Evolutionary conservation across 2,888 invertebrate genomes (phyloP), one percentile per base, ranked within the genome.

Genomic region (Hydropsyche betteni): DNA sequence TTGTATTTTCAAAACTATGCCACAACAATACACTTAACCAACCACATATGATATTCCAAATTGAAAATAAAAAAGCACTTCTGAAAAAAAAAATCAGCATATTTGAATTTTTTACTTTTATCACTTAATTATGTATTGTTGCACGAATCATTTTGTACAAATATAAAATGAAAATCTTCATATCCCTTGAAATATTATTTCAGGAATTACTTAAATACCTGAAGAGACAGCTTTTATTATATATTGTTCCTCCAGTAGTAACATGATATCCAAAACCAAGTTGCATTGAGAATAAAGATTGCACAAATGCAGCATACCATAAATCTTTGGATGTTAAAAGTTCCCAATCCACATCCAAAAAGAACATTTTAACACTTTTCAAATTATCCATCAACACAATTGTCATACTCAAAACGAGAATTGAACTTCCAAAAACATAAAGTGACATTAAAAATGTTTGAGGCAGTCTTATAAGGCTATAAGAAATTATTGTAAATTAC

Each of bases 261-360:
- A 89, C 87, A 75, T 91, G 86, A 78, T 90, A 89, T 33, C 91
- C 91, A 80, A 91, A 89, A 77, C 90, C 89, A 68, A 91, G 84
- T 75, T 91, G 89, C 2, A 90, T 89, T 0, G 91, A 91, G 81
- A 91, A 84, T 80, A 91, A 84, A 68, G 91, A 88, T 82, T 91
- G 91, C 51, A 91, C 88, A 79, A 89, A 83, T 0, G 90, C 89
- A 80, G 89, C 90, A 81, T 90, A 90, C 91, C 91, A 91, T 78
- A 81, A 87, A 84, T 81, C 86, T 82, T 81, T 86, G 82, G 82
- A 86, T 79, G 14, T 82, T 77, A 80, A 83, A 80, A 74, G 85
- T 75, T 69, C 84, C 84, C 80, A 83, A 78, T 75, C 82, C 79
- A 80, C 84, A 79, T 68, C 85, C 82, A 75, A 86, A 83, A 81